Percentiles rank a stretch among this genome's conserved stretches.
Evolutionary conservation across 2,113 vertebrate genomes (phyloP).

Genomic region (Patagioenas fasciata): DNA sequence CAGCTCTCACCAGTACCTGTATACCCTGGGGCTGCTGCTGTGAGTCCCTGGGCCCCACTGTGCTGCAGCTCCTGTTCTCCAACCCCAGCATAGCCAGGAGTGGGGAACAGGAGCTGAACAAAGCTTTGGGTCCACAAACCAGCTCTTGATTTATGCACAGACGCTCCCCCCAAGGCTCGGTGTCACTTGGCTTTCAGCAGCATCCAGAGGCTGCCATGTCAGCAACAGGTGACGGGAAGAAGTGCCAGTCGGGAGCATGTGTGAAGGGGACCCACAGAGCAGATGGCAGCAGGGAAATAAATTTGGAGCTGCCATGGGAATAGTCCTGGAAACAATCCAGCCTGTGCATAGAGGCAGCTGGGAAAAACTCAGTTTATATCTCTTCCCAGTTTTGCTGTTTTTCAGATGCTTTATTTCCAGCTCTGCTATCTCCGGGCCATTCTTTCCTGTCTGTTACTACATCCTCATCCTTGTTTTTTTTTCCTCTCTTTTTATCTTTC

Average conservation of each 20-base stretch:
- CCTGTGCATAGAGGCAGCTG: neutral
- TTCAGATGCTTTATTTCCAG: neutral
- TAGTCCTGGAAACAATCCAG: constrained; percentile 56
- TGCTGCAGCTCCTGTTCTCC: neutral
- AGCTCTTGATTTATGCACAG: constrained; percentile 3
- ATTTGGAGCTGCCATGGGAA: constrained; percentile 61
- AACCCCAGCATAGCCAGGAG: neutral
- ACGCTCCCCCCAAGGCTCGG: neutral
- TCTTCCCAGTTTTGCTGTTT: neutral
- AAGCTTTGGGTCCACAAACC: neutral
- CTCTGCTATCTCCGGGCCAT: neutral
- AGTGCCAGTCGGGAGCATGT: constrained; percentile 30
- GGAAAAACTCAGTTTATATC: neutral
- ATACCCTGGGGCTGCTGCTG: neutral
- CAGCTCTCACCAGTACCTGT: neutral
- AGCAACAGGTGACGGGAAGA: constrained; percentile 67
- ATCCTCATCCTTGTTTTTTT: neutral
- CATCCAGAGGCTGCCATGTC: constrained; percentile 51
- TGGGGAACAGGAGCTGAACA: neutral
- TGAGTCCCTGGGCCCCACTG: neutral
- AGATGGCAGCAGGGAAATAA: constrained; percentile 68
- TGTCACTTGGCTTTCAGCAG: neutral
- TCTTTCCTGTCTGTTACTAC: neutral
- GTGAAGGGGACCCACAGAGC: constrained; percentile 51
- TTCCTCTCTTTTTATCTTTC: neutral